Conservation (phyloP, 2,113 vertebrate genomes). For the Myocastor coypus region DNA sequence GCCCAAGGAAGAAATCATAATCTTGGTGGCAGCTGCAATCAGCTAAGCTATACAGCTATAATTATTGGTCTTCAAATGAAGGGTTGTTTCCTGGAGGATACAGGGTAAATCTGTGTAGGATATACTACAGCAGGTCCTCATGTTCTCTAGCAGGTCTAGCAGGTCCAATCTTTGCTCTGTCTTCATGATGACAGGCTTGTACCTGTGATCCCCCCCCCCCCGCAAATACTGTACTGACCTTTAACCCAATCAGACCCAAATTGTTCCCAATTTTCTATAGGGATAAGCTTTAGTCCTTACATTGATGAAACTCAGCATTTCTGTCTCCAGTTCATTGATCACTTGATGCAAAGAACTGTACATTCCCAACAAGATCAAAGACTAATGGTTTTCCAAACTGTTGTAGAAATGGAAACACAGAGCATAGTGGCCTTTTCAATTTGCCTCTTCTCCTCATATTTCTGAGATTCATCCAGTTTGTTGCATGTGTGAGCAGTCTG, state of each 20-base stretch:
- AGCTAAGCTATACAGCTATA: background rate
- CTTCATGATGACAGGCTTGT: background rate
- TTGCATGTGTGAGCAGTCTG: background rate
- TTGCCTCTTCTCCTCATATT: background rate
- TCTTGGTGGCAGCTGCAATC: background rate
- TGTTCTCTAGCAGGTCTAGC: background rate
- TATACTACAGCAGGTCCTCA: background rate
- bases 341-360: background rate
- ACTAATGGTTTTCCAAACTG: conserved; percentile 38
- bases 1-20: background rate
- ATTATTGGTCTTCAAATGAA: conserved; percentile 5
- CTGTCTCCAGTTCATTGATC: background rate
- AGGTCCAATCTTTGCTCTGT: background rate
- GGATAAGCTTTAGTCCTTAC: background rate
- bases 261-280: background rate
- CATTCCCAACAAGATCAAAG: background rate
- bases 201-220: background rate
- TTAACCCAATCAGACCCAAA: conserved; percentile 1
- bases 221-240: background rate
- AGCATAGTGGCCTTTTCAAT: background rate
- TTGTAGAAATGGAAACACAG: background rate
- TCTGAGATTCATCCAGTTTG: background rate
- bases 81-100: background rate
- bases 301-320: background rate
- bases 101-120: background rate